Base-by-base conservation (phyloP, 1,140 invertebrate species). In the Himalopsyche phryganea region DNA sequence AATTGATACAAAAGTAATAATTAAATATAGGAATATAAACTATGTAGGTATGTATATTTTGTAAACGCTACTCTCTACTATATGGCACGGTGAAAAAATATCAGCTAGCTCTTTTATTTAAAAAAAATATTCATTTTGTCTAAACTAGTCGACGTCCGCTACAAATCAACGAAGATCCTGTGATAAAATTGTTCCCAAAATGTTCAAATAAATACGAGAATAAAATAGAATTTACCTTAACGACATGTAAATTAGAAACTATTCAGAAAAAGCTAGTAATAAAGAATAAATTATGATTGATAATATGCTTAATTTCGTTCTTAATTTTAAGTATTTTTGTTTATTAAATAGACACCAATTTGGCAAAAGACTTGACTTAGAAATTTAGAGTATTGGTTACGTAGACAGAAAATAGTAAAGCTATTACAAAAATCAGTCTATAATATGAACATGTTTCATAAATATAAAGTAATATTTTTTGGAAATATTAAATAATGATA, bases 31-130 rank as follows among this genome's bases (percentile, higher is more conserved):
- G 19, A 18, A 11, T 28, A 28, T 28, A 28, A 28, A 28, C 23
- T 28, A 28, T 28, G 23, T 28, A 28, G 23, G 40, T 41, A 28
- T 28, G 40, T 41, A 28, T 28, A 28, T 28, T 28, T 5, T 28
- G 23, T 28, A 17, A 14, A 41, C n/a, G 11, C 40, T 41, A 41
- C 40, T 5, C 11, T 14, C 40, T 13, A 51, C 35, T 42, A n/a
- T 55, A 58, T 62, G 60, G 60, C 60, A 62, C 60, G 33, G 50
- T 62, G 54, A 54, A 62, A 62, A 61, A 58, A 62, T 62, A 62
- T 50, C 18, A 19, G 19, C 14, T 48, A 45, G 7, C 17, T 41
- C 46, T 48, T 40, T 19, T 20, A 14, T 28, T 20, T 17, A 13
- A 45, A 45, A 53, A 53, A 53, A 47, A 14, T 18, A 47, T 47